phyloP scores from a whole-genome alignment of 2,888 invertebrate species.

The Trichopria drosophilae region DNA sequence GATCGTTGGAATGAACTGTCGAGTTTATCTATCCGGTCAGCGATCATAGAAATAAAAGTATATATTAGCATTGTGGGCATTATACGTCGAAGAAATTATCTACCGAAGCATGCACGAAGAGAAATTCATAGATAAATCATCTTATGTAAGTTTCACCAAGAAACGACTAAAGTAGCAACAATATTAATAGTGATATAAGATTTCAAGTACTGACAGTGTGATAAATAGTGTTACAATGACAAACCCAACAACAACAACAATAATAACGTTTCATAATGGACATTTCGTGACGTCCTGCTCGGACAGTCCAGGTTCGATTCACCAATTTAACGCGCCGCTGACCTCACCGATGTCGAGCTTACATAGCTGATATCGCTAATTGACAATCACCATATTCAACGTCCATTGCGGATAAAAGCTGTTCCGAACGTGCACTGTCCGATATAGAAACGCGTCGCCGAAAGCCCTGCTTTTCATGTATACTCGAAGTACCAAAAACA shows the following conservation, averaged over 20 bases:
- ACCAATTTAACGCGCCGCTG: slow-evolving; percentile 15
- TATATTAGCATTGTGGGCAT: slow-evolving; percentile 35
- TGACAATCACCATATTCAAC: too few species aligned
- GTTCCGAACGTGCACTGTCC: too few species aligned
- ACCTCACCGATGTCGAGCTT: slow-evolving; percentile 23
- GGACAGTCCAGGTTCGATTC: slow-evolving; percentile 5
- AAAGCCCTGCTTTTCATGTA: too few species aligned
- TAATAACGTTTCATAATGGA: slow-evolving; percentile 31
- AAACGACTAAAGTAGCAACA: slow-evolving; percentile 39
- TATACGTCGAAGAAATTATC: slow-evolving; percentile 43
- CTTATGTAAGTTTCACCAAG: slow-evolving; percentile 35
- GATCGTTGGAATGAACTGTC: slow-evolving; percentile 96
- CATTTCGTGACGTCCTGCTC: slow-evolving; percentile 17
- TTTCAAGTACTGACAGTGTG: slow-evolving; percentile 25
- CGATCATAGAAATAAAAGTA: slow-evolving; percentile 55
- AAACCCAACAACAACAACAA: slow-evolving; percentile 41
- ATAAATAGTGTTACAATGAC: slow-evolving; percentile 34
- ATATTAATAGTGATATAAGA: slow-evolving; percentile 36
- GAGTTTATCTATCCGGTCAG: slow-evolving; percentile 89
- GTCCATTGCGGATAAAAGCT: too few species aligned
- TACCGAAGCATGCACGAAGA: slow-evolving; percentile 44
- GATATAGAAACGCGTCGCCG: too few species aligned
- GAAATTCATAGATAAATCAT: slow-evolving; percentile 37
- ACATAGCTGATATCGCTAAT: too few species aligned
- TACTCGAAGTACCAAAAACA: too few species aligned